Evolutionary conservation across 2,888 invertebrate genomes (phyloP), one percentile per base, ranked within the genome.

Genomic region (Morpho deidamia): DNA sequence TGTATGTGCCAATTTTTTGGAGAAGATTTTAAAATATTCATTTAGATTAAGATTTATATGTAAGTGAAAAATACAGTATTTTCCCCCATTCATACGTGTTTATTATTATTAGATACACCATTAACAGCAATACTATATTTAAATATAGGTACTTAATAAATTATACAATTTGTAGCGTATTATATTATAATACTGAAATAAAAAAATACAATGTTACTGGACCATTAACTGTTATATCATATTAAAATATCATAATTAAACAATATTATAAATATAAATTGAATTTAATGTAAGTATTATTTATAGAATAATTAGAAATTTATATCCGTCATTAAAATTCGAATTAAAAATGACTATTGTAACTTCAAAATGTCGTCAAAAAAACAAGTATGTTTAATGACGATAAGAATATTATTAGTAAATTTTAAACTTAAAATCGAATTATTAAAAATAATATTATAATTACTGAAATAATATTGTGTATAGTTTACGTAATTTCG

Each of bases 11-110:
- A 67, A 67, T 48, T 49, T 77, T 72, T 80, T 72, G 55, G 82
- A 84, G 78, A 83, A 83, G 83, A 83, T 83, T 85, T 86, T 82
- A 76, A 74, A 61, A 58, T 75, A 70, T 68, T 68, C 64, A 44
- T 37, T 44, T 60, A 61, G 44, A 11, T 41, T 57, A 59, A 57
- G 41, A n/a, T 44, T 45, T 59, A 55, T 46, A 37, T 41, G 44
- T 64, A 73, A 72, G 68, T 70, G 66, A 55, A 47, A 71, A 68
- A 74, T 62, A 62, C 72, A 78, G 78, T 81, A 81, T 81, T 79
- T 77, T 71, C 66, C 69, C 23, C 66, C 56, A 60, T 55, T 58
- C 67, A 64, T 65, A 60, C 67, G 67, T 65, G 62, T 40, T 34
- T 41, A 53, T 40, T 45, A 41, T 34, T 47, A 39, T 32, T 50